Conservation (phyloP, 2,888 invertebrate genomes). For the Dicycla oo region DNA sequence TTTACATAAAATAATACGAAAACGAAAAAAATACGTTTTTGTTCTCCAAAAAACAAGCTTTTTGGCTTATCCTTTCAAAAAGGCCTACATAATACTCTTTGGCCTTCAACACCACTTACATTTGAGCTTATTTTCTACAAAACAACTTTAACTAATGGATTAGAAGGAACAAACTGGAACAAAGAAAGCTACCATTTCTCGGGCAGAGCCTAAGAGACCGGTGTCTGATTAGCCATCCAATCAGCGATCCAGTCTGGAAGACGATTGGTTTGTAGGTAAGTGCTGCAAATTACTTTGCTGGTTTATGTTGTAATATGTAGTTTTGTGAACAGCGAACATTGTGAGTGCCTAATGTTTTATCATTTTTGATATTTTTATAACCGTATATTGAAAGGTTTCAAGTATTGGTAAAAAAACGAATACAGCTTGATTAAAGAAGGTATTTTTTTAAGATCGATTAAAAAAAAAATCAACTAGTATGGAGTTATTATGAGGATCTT, state of each 20-base stretch:
- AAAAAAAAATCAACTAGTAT: too few species aligned
- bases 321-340: not conserved
- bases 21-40: not conserved
- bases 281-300: conserved; percentile 47
- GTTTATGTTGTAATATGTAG: not conserved
- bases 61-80: conserved; percentile 23
- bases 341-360: not conserved
- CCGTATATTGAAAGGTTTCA: not conserved
- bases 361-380: not conserved
- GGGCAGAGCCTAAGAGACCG: conserved; percentile 2
- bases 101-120: conserved; percentile 41
- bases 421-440: not conserved
- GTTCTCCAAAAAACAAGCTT: not conserved
- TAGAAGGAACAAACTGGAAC: conserved; percentile 54
- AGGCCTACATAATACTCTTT: not conserved
- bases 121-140: conserved; percentile 41
- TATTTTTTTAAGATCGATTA: too few species aligned
- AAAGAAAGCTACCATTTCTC: conserved; percentile 27
- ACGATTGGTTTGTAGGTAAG: conserved; percentile 40
- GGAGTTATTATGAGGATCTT: too few species aligned
- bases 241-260: conserved; percentile 45
- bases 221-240: conserved; percentile 60
- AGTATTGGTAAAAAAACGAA: not conserved
- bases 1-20: not conserved
- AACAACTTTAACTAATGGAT: conserved; percentile 59